phyloP scores from a whole-genome alignment of 2,113 vertebrate species.

The Campylomormyrus numenius region DNA sequence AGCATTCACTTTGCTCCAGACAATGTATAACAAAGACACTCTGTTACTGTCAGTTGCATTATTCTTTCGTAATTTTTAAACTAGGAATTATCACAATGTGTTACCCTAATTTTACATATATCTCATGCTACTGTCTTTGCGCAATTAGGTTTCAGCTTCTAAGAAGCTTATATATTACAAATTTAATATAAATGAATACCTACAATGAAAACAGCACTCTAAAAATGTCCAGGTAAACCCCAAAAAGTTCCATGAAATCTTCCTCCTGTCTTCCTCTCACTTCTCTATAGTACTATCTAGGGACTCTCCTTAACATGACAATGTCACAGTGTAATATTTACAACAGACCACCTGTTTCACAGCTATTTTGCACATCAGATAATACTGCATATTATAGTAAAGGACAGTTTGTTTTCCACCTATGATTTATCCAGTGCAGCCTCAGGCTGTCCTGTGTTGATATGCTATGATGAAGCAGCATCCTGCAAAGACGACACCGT shows the following conservation, averaged over 20 bases:
- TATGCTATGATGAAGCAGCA: not conserved
- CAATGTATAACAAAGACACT: not conserved
- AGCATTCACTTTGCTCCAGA: not conserved
- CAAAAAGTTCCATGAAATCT: not conserved
- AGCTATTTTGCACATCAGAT: not conserved
- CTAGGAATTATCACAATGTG: not conserved
- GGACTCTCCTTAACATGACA: not conserved
- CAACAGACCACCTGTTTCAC: not conserved
- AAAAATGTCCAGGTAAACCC: not conserved
- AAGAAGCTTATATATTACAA: not conserved
- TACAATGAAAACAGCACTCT: not conserved
- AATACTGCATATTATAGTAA: not conserved
- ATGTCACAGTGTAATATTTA: not conserved
- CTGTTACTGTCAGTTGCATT: not conserved
- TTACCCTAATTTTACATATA: not conserved
- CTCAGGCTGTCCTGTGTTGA: not conserved
- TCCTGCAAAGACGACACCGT: not conserved
- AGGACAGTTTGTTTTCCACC: not conserved
- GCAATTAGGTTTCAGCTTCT: not conserved
- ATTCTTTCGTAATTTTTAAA: not conserved
- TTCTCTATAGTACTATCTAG: not conserved
- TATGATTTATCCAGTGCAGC: not conserved
- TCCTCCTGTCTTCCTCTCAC: not conserved
- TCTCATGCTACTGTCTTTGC: not conserved
- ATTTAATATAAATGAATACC: not conserved